A percentile compares a stretch with the other conserved stretches of the same genome.
Evolutionary conservation across 2,113 vertebrate genomes (phyloP).

Genomic region (Platichthys stellatus): DNA sequence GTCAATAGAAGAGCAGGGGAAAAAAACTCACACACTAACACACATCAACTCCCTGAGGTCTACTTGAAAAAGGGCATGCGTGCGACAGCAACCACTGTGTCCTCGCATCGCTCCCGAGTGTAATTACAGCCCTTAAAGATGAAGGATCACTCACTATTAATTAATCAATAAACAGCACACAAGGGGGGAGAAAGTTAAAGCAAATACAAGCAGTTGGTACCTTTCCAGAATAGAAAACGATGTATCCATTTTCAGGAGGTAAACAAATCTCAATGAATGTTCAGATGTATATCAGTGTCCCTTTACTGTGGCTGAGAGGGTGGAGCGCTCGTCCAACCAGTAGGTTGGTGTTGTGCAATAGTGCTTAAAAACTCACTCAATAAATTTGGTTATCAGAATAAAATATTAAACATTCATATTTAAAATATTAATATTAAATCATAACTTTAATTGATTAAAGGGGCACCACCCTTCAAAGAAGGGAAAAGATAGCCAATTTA

Average conservation of each 20-base stretch:
- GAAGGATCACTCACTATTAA: constrained; percentile 71
- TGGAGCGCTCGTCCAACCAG: too few relatives aligned
- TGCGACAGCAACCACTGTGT: constrained; percentile 34
- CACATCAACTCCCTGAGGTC: constrained; percentile 37
- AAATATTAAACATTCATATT: too few relatives aligned
- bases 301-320: too few relatives aligned
- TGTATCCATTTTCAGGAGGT: constrained; percentile 33
- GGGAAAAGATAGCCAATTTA: too few relatives aligned
- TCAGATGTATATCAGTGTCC: background rate
- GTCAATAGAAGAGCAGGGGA: background rate
- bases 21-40: background rate
- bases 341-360: too few relatives aligned
- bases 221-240: constrained; percentile 33
- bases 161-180: constrained; percentile 77
- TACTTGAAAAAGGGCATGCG: constrained; percentile 34
- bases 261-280: constrained; percentile 32
- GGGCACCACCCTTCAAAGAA: too few relatives aligned
- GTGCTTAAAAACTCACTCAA: too few relatives aligned
- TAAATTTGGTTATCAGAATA: too few relatives aligned
- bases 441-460: too few relatives aligned
- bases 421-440: too few relatives aligned
- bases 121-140: constrained; percentile 68
- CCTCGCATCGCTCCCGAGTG: constrained; percentile 40
- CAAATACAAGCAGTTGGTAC: constrained; percentile 36
- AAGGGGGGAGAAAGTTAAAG: constrained; percentile 24